Conservation (phyloP, 2,113 vertebrate genomes). For the Cyanoliseus patagonus region DNA sequence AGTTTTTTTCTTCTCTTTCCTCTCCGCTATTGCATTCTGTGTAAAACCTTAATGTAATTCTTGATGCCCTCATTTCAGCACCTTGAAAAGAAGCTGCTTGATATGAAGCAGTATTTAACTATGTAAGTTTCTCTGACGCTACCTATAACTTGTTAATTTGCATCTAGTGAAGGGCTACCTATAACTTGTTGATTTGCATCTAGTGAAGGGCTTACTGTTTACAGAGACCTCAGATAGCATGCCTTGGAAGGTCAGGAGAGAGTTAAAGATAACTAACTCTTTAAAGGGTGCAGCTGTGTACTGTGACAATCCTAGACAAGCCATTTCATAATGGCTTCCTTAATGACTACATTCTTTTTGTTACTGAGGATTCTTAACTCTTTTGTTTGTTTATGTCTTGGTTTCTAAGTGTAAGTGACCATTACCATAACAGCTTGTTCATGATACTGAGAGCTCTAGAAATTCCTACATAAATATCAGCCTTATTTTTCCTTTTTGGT, state of each 20-base stretch:
- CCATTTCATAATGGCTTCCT: neutral
- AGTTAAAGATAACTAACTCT: neutral
- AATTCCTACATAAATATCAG: neutral
- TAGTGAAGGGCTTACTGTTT: neutral
- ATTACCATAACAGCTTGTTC: neutral
- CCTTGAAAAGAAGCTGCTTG: neutral
- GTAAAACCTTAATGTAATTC: neutral
- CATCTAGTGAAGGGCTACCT: neutral
- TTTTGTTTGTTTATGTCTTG: constrained; percentile 11
- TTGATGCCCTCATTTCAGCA: neutral
- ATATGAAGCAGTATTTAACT: neutral
- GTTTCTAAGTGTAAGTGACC: neutral
- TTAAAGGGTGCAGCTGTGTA: neutral
- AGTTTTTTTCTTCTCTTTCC: neutral
- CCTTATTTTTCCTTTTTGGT: neutral
- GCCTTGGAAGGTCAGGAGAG: neutral
- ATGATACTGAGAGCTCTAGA: neutral
- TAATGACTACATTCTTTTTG: neutral
- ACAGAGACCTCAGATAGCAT: neutral
- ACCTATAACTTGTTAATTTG: constrained; percentile 8
- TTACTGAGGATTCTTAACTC: neutral
- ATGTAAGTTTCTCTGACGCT: neutral
- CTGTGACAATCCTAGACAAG: neutral
- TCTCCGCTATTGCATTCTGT: neutral
- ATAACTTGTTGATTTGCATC: neutral